Evolutionary conservation across 2,113 vertebrate species (phyloP).

Genomic region (Riparia riparia): DNA sequence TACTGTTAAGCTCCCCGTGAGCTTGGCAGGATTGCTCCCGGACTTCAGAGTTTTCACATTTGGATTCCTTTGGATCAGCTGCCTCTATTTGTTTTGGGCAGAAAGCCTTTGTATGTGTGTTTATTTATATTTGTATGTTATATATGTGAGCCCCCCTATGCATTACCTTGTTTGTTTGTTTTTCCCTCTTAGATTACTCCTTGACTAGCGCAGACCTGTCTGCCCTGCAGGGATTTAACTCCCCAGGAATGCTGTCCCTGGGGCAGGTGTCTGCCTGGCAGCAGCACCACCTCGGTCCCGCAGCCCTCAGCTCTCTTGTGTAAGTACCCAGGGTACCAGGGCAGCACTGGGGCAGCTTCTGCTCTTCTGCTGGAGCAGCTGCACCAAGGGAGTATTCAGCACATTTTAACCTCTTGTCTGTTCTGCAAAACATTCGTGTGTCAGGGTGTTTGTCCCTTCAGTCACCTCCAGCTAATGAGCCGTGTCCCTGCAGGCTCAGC

Average conservation of each 20-base stretch:
- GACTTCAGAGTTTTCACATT: fast-evolving
- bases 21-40: background rate
- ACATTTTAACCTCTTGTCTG: background rate
- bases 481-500: background rate
- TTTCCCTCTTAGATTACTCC: constrained; percentile 86
- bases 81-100: background rate
- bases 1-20: background rate
- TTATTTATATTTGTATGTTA: background rate
- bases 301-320: constrained; percentile 95
- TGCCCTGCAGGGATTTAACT: constrained; percentile 93
- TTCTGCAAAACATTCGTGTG: fast-evolving
- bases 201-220: constrained; percentile 95
- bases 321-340: constrained; percentile 74
- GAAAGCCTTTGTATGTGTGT: background rate
- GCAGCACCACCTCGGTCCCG: constrained; percentile 94
- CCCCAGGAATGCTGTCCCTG: constrained; percentile 91
- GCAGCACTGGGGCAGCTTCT: background rate
- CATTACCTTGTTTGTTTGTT: background rate
- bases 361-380: background rate
- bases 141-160: background rate
- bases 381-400: background rate
- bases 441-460: fast-evolving
- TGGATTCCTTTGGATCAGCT: background rate
- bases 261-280: constrained; percentile 98
- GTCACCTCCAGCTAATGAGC: background rate